phyloP scores from a whole-genome alignment of 1,140 invertebrate species.

The Bursaphelenchus mucronatus region DNA sequence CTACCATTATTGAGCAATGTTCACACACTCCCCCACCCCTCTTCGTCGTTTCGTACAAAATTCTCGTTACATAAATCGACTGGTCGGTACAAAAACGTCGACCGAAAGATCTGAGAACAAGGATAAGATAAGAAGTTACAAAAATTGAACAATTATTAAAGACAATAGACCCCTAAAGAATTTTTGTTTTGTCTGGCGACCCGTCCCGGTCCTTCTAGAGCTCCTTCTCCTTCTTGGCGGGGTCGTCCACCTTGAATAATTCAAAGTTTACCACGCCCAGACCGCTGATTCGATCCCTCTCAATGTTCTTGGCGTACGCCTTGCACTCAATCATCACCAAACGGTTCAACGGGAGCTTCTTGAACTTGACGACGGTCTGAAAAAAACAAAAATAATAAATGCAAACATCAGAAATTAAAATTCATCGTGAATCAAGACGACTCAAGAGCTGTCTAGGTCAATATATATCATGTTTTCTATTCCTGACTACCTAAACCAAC shows the following conservation, averaged over 20 bases:
- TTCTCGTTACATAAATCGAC: too few relatives aligned
- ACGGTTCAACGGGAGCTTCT: constrained; percentile 52
- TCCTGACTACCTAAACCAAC: constrained; percentile 4
- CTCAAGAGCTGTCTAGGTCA: neutral
- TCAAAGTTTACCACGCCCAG: constrained; percentile 56
- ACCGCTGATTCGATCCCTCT: constrained; percentile 45
- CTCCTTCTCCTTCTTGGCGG: constrained; percentile 10
- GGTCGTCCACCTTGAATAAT: constrained; percentile 24
- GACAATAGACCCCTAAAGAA: too few relatives aligned
- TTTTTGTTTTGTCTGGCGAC: too few relatives aligned
- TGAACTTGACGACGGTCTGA: constrained; percentile 60
- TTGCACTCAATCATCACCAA: constrained; percentile 57
- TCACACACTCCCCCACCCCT: too few relatives aligned
- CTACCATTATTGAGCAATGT: too few relatives aligned
- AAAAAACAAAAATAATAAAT: constrained; percentile 15
- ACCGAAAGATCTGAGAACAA: too few relatives aligned
- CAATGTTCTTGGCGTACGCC: constrained; percentile 58
- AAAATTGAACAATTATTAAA: too few relatives aligned
- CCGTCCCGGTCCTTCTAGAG: neutral
- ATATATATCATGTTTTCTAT: constrained; percentile 16
- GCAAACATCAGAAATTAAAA: neutral
- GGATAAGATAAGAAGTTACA: too few relatives aligned
- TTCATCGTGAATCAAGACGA: constrained; percentile 3
- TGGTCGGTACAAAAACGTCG: too few relatives aligned
- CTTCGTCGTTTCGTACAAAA: too few relatives aligned